A percentile compares a stretch with the other conserved stretches of the same genome.
Conservation (phyloP, 2,113 vertebrate species). For the Caretta caretta region DNA sequence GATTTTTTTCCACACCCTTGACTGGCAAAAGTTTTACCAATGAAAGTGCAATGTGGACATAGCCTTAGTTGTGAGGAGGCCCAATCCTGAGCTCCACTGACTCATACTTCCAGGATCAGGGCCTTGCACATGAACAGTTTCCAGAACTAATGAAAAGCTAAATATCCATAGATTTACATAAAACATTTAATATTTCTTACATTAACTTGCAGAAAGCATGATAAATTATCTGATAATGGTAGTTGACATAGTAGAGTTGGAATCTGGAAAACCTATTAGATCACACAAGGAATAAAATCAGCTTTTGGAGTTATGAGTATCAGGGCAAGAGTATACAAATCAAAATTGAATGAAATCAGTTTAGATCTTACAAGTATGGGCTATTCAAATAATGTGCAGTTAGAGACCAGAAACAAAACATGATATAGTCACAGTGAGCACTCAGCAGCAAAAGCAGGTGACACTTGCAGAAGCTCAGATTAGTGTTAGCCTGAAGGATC, state of each 20-base stretch:
- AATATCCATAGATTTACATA: too few relatives aligned
- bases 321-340: neutral
- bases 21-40: too few relatives aligned
- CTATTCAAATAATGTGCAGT: neutral
- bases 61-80: neutral
- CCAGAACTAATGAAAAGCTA: too few relatives aligned
- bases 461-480: neutral
- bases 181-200: too few relatives aligned
- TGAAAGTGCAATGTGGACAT: too few relatives aligned
- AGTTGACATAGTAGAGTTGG: neutral
- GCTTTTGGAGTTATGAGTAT: neutral
- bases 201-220: too few relatives aligned
- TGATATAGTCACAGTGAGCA: neutral
- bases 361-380: neutral
- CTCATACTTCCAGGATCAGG: neutral
- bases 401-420: neutral
- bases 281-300: neutral
- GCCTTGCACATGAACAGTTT: too few relatives aligned
- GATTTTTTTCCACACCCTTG: too few relatives aligned
- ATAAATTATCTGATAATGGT: too few relatives aligned
- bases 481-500: too few relatives aligned
- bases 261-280: neutral
- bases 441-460: neutral
- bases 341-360: neutral
- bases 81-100: neutral